These are phyloP conservation scores for Liparis tanakae DNA, from an alignment of 2,797 vertebrate species.

Conservation along the genomic window DNA sequence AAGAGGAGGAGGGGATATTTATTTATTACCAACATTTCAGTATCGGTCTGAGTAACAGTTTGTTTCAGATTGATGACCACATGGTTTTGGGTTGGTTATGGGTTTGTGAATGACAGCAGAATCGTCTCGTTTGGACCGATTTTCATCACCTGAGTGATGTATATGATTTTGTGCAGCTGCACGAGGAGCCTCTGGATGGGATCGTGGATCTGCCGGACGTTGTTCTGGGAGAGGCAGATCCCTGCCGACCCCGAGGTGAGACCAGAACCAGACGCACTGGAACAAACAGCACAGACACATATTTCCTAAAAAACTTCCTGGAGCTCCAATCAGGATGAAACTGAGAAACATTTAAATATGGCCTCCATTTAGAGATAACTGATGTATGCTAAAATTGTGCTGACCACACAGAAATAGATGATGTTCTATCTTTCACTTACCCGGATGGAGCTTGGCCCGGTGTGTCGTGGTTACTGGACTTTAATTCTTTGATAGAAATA, in stretches of 20 bases:
- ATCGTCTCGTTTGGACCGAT: background rate
- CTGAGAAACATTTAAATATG: background rate
- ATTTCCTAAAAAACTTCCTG: no score
- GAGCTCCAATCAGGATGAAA: no score
- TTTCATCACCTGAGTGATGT: conserved; percentile 86
- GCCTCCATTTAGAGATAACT: background rate
- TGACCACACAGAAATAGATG: background rate
- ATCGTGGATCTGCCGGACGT: conserved; percentile 90
- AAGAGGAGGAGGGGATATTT: background rate
- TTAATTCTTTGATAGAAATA: conserved; percentile 70
- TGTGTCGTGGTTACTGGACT: conserved; percentile 70
- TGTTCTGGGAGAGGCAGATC: conserved; percentile 90
- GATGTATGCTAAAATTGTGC: no score
- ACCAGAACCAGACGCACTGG: conserved; percentile 14
- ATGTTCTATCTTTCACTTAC: conserved; percentile 65
- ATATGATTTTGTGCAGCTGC: conserved; percentile 94
- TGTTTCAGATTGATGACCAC: background rate
- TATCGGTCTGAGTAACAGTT: background rate
- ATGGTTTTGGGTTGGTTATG: no score
- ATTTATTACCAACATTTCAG: background rate
- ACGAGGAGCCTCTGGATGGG: conserved; percentile 90
- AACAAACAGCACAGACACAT: conserved; percentile 8
- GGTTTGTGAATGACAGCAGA: background rate
- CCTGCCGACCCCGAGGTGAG: conserved; percentile 85
- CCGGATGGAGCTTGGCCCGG: conserved; percentile 66